Percentiles rank a stretch among this genome's conserved stretches.
Evolutionary conservation across 2,888 invertebrate species (phyloP).

Genomic region (Harpalus rubripes): DNA sequence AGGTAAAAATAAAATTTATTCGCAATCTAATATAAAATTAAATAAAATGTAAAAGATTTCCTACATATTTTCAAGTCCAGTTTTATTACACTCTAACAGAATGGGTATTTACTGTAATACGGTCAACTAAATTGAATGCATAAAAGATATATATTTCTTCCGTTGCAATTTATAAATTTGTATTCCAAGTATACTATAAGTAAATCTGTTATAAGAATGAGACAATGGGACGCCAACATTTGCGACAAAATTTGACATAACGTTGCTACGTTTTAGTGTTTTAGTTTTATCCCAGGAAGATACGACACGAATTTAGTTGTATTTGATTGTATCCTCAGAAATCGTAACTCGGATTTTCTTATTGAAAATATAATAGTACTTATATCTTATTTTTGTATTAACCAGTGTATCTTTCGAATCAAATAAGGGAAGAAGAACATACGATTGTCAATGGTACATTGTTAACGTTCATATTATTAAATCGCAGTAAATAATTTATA

Average conservation of each 20-base stretch:
- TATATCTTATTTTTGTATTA: no score
- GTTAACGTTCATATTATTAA: no score
- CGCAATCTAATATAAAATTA: no score
- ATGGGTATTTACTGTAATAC: background rate
- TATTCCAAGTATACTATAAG: background rate
- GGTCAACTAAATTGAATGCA: background rate
- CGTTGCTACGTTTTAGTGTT: background rate
- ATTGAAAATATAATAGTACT: background rate
- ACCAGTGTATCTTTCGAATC: no score
- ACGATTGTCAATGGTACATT: no score
- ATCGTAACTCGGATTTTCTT: background rate
- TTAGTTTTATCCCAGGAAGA: background rate
- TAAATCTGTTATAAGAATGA: background rate
- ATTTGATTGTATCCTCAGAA: background rate
- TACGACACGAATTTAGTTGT: background rate
- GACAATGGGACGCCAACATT: background rate
- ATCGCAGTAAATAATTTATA: no score
- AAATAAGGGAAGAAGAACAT: no score
- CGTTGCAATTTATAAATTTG: slow-evolving; percentile 6
- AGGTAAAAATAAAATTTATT: no score
- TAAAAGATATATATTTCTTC: background rate
- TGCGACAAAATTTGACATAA: background rate
- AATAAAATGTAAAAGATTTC: no score
- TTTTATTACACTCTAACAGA: background rate
- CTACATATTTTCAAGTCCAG: no score